Conservation (phyloP, 2,888 invertebrate species). For the Emmelina monodactyla region DNA sequence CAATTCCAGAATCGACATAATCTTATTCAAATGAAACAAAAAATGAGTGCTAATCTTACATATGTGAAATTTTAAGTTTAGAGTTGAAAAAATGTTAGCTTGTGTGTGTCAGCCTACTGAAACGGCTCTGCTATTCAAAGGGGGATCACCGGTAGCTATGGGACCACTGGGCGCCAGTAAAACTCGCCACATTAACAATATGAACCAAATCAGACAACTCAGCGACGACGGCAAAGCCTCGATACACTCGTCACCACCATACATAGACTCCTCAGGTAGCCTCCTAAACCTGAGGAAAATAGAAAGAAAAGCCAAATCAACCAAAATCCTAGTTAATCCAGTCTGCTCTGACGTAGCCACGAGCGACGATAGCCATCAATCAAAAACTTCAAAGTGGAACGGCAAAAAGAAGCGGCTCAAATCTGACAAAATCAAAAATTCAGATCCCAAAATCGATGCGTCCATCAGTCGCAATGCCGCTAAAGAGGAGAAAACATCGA, state of each 20-base stretch:
- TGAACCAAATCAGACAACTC: constrained; percentile 42
- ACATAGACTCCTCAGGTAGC: constrained; percentile 37
- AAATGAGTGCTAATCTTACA: too few relatives aligned
- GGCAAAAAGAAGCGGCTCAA: constrained; percentile 57
- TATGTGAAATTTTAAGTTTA: too few relatives aligned
- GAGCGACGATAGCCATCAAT: constrained; percentile 50
- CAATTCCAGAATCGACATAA: too few relatives aligned
- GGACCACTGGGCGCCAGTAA: constrained; percentile 58
- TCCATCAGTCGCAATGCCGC: constrained; percentile 41
- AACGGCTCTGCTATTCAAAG: constrained; percentile 60
- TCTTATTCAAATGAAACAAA: too few relatives aligned
- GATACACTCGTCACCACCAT: constrained; percentile 38
- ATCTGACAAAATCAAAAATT: constrained; percentile 27
- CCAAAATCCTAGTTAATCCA: constrained; percentile 58
- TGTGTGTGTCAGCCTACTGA: constrained; percentile 73
- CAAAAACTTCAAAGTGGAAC: constrained; percentile 50
- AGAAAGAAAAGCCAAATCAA: constrained; percentile 54
- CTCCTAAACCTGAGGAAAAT: constrained; percentile 52
- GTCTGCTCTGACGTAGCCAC: constrained; percentile 49
- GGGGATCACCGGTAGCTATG: constrained; percentile 61
- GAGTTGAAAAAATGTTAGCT: constrained; percentile 72
- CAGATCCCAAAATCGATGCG: constrained; percentile 33
- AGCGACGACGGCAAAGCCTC: constrained; percentile 39
- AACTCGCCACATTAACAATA: constrained; percentile 39
- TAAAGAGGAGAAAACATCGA: constrained; percentile 49